These are phyloP conservation scores for Miichthys miiuy DNA, from an alignment of 2,797 vertebrate species.

Conservation along the genomic window DNA sequence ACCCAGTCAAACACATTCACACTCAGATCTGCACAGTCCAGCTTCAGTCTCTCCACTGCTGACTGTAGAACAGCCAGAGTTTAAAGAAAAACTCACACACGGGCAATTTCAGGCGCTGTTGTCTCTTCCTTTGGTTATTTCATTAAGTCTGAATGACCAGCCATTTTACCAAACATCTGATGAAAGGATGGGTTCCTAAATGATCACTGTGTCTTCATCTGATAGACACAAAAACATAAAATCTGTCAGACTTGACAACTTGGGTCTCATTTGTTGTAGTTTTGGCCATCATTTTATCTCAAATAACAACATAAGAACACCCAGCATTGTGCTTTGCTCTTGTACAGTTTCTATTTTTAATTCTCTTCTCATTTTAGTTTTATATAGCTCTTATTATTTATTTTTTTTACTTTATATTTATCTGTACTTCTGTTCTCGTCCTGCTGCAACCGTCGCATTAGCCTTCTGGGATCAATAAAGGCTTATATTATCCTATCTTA, in stretches of 20 bases:
- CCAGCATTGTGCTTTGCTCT: no score
- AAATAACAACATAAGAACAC: no score
- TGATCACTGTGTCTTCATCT: neutral
- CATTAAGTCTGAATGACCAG: neutral
- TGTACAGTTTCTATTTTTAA: no score
- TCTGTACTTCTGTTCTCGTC: neutral
- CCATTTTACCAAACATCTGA: no score
- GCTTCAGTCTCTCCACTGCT: neutral
- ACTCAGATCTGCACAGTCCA: constrained; percentile 21
- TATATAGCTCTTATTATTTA: neutral
- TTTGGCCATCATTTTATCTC: no score
- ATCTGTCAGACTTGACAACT: neutral
- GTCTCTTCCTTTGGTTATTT: neutral
- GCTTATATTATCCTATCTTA: neutral
- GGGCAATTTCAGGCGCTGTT: neutral
- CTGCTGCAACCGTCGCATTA: neutral
- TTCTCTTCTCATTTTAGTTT: no score
- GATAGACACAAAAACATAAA: neutral
- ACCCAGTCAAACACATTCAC: constrained; percentile 36
- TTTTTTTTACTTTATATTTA: neutral
- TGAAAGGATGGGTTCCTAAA: neutral
- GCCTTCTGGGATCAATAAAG: neutral
- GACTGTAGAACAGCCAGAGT: neutral
- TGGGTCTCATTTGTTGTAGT: neutral
- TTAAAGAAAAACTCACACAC: neutral